Evolutionary conservation across 2,888 invertebrate species (phyloP).

Genomic region (Parapristionchus giblindavisi): DNA sequence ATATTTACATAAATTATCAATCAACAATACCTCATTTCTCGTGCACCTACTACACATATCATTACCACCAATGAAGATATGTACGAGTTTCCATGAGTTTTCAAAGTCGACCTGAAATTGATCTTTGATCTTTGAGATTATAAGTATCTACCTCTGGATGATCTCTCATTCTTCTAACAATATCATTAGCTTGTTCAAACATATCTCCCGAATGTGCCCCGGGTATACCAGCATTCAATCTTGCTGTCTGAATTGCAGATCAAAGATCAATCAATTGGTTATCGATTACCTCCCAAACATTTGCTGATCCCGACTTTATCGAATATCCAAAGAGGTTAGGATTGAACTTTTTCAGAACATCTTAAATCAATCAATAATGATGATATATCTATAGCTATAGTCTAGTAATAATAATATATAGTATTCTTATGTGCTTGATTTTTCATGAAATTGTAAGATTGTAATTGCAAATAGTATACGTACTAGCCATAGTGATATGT

Average conservation of each 20-base stretch:
- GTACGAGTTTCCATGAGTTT: constrained; percentile 63
- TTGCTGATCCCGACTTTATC: constrained; percentile 76
- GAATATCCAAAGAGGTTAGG: constrained; percentile 79
- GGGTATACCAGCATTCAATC: constrained; percentile 58
- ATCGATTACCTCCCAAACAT: constrained; percentile 42
- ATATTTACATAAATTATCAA: background rate
- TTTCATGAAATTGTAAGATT: too few relatives aligned
- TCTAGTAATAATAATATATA: too few relatives aligned
- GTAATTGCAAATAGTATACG: background rate
- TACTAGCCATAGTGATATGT: constrained; percentile 59
- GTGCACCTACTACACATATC: constrained; percentile 58
- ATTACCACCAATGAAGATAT: constrained; percentile 64
- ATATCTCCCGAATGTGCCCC: constrained; percentile 58
- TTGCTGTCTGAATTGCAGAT: constrained; percentile 38
- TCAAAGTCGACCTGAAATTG: constrained; percentile 48
- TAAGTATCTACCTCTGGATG: constrained; percentile 49
- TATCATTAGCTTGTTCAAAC: constrained; percentile 51
- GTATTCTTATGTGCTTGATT: too few relatives aligned
- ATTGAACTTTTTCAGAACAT: constrained; percentile 81
- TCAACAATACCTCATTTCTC: constrained; percentile 40
- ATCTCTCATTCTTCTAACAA: constrained; percentile 53
- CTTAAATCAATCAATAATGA: constrained; percentile 41
- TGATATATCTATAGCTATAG: too few relatives aligned
- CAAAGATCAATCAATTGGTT: background rate
- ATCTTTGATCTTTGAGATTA: background rate